Evolutionary conservation across 2,797 vertebrate genomes (phyloP).

Genomic region (Myotis vivesi): DNA sequence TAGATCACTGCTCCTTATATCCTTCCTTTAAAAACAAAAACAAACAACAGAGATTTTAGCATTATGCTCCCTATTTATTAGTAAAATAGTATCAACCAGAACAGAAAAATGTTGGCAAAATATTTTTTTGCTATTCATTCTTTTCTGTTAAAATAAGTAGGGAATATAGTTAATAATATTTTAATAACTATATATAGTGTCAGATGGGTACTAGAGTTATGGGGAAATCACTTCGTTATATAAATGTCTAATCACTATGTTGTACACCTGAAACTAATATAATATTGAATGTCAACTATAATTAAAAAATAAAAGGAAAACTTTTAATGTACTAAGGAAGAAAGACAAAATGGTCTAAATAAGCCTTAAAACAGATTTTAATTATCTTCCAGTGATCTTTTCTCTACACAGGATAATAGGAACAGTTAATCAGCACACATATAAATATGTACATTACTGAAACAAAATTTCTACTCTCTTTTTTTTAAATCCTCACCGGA

Average conservation of each 20-base stretch:
- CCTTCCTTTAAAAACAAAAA: not conserved
- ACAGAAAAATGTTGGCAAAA: conserved; percentile 8
- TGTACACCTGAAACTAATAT: not conserved
- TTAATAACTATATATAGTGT: not conserved
- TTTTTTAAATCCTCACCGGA: not conserved
- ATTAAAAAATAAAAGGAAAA: not conserved
- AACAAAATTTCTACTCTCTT: not conserved
- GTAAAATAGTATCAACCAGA: not conserved
- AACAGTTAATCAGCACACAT: not conserved
- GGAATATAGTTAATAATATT: not conserved
- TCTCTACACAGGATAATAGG: not conserved
- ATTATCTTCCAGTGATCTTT: not conserved
- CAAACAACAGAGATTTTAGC: not conserved
- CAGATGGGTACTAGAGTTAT: not conserved
- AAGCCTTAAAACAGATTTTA: conserved; percentile 35
- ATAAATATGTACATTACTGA: not conserved
- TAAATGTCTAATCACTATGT: not conserved
- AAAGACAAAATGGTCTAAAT: not conserved
- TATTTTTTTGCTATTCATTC: not conserved
- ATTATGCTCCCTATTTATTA: conserved; percentile 20
- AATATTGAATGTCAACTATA: not conserved
- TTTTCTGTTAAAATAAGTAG: conserved; percentile 33
- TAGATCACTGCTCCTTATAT: not conserved
- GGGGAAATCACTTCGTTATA: not conserved
- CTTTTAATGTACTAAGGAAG: conserved; percentile 15